Conservation (phyloP, 2,113 vertebrate genomes). For the Crocuta crocuta region DNA sequence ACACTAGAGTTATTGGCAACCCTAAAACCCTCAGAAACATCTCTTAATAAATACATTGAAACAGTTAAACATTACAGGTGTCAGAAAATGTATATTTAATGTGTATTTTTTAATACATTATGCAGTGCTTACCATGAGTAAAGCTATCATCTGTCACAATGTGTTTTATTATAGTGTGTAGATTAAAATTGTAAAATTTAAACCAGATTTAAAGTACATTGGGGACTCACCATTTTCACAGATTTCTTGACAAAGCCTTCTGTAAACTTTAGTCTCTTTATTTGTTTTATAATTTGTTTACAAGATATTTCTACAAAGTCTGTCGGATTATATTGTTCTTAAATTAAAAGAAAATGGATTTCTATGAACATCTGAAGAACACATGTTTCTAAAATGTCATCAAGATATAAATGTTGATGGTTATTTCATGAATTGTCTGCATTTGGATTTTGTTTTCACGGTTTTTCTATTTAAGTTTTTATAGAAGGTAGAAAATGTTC, state of each 20-base stretch:
- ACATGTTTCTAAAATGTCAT: constrained; percentile 21
- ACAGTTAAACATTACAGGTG: neutral
- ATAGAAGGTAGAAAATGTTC: constrained; percentile 45
- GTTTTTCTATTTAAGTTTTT: constrained; percentile 67
- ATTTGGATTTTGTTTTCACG: constrained; percentile 73
- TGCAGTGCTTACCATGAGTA: neutral
- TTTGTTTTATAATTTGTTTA: neutral
- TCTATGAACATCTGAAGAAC: neutral
- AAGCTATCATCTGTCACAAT: neutral
- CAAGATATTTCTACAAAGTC: neutral
- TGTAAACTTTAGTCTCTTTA: neutral
- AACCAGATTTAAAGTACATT: neutral
- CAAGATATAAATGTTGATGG: constrained; percentile 40
- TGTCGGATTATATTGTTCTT: constrained; percentile 49
- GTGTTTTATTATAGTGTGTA: neutral
- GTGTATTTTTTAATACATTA: neutral
- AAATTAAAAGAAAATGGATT: constrained; percentile 21
- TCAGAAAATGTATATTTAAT: constrained; percentile 24
- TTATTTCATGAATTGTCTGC: constrained; percentile 54
- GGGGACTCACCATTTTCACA: neutral
- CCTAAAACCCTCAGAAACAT: neutral
- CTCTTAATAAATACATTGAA: neutral
- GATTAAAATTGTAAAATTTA: constrained; percentile 19
- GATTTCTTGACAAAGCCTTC: neutral
- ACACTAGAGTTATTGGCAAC: neutral